These are phyloP conservation scores for Acrossocheilus wenchowensis DNA, from an alignment of 2,797 vertebrate genomes.

Conservation along the genomic window DNA sequence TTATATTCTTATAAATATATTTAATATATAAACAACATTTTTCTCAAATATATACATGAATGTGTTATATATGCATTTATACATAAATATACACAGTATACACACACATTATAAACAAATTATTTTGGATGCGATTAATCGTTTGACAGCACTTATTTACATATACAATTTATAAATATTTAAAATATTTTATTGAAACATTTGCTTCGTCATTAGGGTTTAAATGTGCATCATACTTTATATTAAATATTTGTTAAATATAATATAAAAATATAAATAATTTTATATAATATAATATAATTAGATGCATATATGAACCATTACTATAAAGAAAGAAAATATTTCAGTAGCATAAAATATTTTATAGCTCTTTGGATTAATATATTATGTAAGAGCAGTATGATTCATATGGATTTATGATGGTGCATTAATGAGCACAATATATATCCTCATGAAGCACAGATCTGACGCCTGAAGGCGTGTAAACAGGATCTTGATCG, in stretches of 20 bases:
- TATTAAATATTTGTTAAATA: not conserved
- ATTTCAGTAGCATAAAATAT: not conserved
- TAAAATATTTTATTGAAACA: too few relatives aligned
- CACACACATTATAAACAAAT: too few relatives aligned
- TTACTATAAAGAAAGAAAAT: not conserved
- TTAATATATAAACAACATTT: too few relatives aligned
- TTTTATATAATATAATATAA: too few relatives aligned
- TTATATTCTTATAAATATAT: too few relatives aligned
- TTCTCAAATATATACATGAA: too few relatives aligned
- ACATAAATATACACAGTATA: too few relatives aligned
- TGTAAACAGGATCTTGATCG: not conserved
- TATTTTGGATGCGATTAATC: too few relatives aligned
- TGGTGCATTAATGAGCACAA: not conserved
- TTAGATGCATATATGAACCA: too few relatives aligned
- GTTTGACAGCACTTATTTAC: too few relatives aligned
- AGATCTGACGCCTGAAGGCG: not conserved
- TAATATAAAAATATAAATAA: not conserved
- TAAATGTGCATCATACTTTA: not conserved
- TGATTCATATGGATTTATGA: not conserved
- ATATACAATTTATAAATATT: too few relatives aligned
- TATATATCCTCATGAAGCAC: not conserved
- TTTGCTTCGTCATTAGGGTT: not conserved
- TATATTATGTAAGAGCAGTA: not conserved
- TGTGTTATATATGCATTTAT: too few relatives aligned
- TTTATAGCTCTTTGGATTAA: not conserved